These are phyloP conservation scores for Nasonovia ribisnigri DNA, from an alignment of 2,888 invertebrate genomes.

Conservation along the genomic window DNA sequence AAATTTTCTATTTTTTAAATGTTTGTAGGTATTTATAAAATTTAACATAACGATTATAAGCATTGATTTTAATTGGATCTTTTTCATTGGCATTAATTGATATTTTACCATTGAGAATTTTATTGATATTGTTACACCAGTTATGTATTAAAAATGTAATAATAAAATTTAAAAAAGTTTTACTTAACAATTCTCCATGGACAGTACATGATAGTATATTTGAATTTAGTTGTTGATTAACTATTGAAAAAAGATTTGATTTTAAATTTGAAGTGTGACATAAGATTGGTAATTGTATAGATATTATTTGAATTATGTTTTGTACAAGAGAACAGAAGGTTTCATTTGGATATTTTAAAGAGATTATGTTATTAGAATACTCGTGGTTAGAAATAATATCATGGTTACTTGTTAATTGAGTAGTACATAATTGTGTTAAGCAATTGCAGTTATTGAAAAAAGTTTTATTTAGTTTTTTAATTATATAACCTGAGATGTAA, in stretches of 20 bases:
- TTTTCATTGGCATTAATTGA: background rate
- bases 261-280: background rate
- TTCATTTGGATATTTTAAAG: no score
- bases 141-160: no score
- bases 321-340: no score
- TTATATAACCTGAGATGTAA: no score
- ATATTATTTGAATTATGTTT: no score
- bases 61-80: conserved; percentile 3
- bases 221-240: no score
- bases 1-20: no score
- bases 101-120: conserved; percentile 12
- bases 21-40: conserved; percentile 18
- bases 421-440: conserved; percentile 6
- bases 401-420: background rate
- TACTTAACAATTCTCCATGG: no score
- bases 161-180: no score
- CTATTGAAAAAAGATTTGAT: no score
- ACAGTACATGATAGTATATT: no score
- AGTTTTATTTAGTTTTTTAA: no score
- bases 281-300: background rate
- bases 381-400: background rate
- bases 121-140: background rate
- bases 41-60: conserved; percentile 21
- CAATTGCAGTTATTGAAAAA: conserved; percentile 35
- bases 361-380: background rate